Base-by-base conservation (phyloP, 2,888 invertebrate genomes). In the Apotomis turbidana region DNA sequence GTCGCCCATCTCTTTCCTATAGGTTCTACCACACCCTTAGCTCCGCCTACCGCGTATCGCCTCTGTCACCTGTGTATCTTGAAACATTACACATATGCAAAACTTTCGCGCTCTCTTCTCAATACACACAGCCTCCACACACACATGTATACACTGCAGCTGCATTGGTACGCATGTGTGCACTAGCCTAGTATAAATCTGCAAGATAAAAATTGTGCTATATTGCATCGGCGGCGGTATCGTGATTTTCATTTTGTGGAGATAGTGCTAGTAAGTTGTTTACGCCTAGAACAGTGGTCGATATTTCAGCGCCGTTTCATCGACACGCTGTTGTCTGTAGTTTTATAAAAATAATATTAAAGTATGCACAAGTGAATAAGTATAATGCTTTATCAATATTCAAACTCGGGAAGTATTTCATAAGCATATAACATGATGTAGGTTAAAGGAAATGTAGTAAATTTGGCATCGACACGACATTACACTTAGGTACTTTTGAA, bases 1-100 rank as follows among this genome's bases (percentile, higher is more conserved):
- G 91, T 90, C 90, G 85, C 91, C 91, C 92, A 90, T 93, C 93
- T 93, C 93, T 92, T 90, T 93, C 91, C 91, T 87, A 91, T 93
- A 91, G 89, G 87, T 91, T 85, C 91, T 85, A 90, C 89, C 91
- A 91, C 90, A 86, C 88, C 87, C 81, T 83, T 84, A 80, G 91
- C 92, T 88, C 89, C 93, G 93, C 93, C 93, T 87, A 91, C 83
- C 87, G 86, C 87, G 90, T 90, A 90, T 88, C 90, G 90, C 87
- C 87, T 86, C 88, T 93, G 93, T 93, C 93, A 93, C 93, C 93
- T 93, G 93, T 92, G 89, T 92, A 93, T 91, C 92, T 91, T 88
- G 90, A 92, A 93, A 92, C 93, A 93, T 93, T 93, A 93, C 92
- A 93, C 93, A 93, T 93, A 93, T 93, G 93, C 93, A 93, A 93